Evolutionary conservation across 2,888 invertebrate genomes (phyloP).

Genomic region (Netelia inedita): DNA sequence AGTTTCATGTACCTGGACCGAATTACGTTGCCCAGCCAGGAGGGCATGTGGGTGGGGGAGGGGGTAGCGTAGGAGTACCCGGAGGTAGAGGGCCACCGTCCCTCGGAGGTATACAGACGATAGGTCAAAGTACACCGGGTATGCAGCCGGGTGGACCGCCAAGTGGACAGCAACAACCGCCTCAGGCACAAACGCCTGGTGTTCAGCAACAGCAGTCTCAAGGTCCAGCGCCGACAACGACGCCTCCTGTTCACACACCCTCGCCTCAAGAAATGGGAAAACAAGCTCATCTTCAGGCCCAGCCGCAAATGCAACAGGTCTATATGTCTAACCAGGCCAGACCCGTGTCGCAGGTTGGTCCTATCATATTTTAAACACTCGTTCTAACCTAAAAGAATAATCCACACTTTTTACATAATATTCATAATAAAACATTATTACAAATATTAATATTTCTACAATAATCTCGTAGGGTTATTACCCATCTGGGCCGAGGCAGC

Average conservation of each 20-base stretch:
- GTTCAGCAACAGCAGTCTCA: slow-evolving; percentile 81
- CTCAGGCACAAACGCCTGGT: slow-evolving; percentile 77
- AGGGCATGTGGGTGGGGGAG: slow-evolving; percentile 83
- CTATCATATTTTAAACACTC: neutral
- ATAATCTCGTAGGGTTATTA: slow-evolving; percentile 75
- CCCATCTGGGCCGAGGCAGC: slow-evolving; percentile 77
- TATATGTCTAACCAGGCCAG: slow-evolving; percentile 79
- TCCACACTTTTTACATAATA: too few species aligned
- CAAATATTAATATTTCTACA: neutral
- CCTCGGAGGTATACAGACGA: slow-evolving; percentile 80
- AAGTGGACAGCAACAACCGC: slow-evolving; percentile 75
- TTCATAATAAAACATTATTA: neutral
- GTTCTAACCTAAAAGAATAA: too few species aligned
- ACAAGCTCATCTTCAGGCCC: slow-evolving; percentile 81
- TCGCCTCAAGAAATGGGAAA: slow-evolving; percentile 83
- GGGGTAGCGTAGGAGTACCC: slow-evolving; percentile 81
- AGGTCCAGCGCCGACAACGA: slow-evolving; percentile 80
- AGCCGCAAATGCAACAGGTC: slow-evolving; percentile 77
- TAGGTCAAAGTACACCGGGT: slow-evolving; percentile 81
- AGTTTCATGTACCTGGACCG: slow-evolving; percentile 84
- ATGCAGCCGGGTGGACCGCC: slow-evolving; percentile 80
- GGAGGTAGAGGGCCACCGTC: slow-evolving; percentile 82
- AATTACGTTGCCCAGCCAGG: slow-evolving; percentile 84
- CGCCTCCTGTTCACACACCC: slow-evolving; percentile 81
- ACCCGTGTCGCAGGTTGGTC: slow-evolving; percentile 77